Conservation (phyloP, 2,113 vertebrate genomes). For the Colius striatus region DNA sequence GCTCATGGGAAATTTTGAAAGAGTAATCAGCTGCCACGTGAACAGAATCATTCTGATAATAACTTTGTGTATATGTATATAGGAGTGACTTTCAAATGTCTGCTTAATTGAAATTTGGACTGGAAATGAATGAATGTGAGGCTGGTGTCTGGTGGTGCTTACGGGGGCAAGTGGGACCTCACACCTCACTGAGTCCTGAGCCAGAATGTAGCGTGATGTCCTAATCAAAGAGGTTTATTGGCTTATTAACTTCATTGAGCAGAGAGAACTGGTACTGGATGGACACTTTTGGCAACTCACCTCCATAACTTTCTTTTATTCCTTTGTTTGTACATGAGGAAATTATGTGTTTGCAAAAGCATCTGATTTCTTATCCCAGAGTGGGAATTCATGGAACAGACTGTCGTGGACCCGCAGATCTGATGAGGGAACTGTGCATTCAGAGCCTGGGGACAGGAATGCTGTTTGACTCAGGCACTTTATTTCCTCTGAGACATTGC, state of each 20-base stretch:
- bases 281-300: not conserved
- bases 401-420: not conserved
- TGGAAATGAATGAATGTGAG: not conserved
- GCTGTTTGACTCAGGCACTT: fast-evolving
- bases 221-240: not conserved
- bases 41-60: not conserved
- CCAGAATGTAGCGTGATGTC: not conserved
- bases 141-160: no score
- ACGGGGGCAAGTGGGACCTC: not conserved
- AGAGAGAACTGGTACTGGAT: not conserved
- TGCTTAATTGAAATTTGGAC: not conserved
- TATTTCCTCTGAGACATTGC: fast-evolving
- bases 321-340: not conserved
- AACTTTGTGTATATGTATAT: not conserved
- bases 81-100: not conserved
- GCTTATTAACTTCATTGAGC: not conserved
- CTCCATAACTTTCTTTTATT: not conserved
- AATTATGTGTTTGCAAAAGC: not conserved
- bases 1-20: fast-evolving
- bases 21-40: not conserved
- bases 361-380: not conserved
- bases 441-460: not conserved
- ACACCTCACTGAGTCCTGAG: not conserved
- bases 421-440: not conserved
- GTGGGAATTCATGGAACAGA: not conserved